A percentile compares a stretch with the other conserved stretches of the same genome.
These are phyloP conservation scores for Cataglyphis altisquamis DNA, from an alignment of 2,888 invertebrate species.

Conservation along the genomic window DNA sequence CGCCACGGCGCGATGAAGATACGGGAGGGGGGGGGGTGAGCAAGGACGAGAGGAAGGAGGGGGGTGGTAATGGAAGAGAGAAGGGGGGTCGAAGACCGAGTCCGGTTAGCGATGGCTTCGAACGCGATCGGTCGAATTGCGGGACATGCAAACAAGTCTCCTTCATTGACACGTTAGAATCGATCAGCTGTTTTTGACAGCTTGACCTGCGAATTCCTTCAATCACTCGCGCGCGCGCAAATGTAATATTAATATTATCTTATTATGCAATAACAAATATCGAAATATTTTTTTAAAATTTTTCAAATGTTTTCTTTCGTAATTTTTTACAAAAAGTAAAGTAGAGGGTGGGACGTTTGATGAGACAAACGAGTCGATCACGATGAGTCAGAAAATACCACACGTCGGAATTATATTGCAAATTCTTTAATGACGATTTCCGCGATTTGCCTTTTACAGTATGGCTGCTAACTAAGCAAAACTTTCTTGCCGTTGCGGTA, in stretches of 20 bases:
- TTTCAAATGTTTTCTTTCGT: background rate
- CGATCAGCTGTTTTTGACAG: slow-evolving; percentile 7
- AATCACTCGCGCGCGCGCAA: background rate
- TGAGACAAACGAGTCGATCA: background rate
- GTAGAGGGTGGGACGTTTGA: background rate
- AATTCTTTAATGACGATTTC: background rate
- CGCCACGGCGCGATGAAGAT: slow-evolving; percentile 85
- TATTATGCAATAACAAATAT: background rate
- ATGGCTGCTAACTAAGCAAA: slow-evolving; percentile 6
- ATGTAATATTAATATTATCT: background rate
- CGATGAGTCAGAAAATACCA: background rate
- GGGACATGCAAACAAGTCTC: slow-evolving; percentile 22
- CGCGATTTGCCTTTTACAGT: slow-evolving; percentile 15
- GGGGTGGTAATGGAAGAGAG: slow-evolving; percentile 43
- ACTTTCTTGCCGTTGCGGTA: slow-evolving; percentile 19
- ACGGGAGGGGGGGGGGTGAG: slow-evolving; percentile 29
- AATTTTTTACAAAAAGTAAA: background rate
- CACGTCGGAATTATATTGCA: background rate
- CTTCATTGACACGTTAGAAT: slow-evolving; percentile 9
- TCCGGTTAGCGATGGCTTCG: slow-evolving; percentile 62
- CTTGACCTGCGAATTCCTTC: background rate
- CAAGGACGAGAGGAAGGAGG: slow-evolving; percentile 54
- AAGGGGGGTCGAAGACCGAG: slow-evolving; percentile 72
- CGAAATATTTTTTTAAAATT: background rate
- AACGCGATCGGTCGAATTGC: slow-evolving; percentile 34